A percentile compares a stretch with the other conserved stretches of the same genome.
These are phyloP conservation scores for Aphelenchoides bicaudatus DNA, from an alignment of 2,888 invertebrate genomes.

Conservation along the genomic window DNA sequence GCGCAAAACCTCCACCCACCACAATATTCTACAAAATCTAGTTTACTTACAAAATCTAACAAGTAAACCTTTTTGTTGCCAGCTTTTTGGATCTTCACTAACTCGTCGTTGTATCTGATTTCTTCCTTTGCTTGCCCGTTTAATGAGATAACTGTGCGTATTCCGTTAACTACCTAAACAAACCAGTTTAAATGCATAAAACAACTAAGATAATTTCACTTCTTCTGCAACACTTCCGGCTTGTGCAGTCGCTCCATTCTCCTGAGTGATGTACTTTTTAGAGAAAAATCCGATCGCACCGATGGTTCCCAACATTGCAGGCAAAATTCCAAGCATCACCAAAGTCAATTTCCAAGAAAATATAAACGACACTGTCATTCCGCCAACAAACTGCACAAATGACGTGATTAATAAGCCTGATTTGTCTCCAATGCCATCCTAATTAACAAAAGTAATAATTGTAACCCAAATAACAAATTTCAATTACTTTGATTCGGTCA, in stretches of 20 bases:
- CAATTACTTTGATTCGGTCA: background rate
- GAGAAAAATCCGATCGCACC: conserved; percentile 49
- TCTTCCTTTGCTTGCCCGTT: conserved; percentile 56
- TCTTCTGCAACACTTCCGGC: conserved; percentile 59
- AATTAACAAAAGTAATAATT: too few relatives aligned
- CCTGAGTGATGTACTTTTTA: conserved; percentile 24
- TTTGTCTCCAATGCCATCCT: conserved; percentile 54
- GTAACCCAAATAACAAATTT: too few relatives aligned
- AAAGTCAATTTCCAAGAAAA: conserved; percentile 49
- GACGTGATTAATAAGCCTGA: conserved; percentile 41
- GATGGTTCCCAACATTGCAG: conserved; percentile 59
- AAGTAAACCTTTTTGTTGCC: conserved; percentile 62
- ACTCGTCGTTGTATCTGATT: conserved; percentile 5
- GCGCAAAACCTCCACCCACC: conserved; percentile 60
- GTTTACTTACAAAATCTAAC: too few relatives aligned
- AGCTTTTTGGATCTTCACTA: conserved; percentile 25
- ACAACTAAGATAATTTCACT: conserved; percentile 36
- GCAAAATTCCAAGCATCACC: conserved; percentile 53
- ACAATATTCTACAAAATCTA: too few relatives aligned
- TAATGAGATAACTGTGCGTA: conserved; percentile 57
- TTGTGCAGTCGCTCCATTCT: conserved; percentile 54
- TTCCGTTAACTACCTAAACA: conserved; percentile 44
- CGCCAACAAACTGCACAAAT: conserved; percentile 39
- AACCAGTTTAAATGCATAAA: too few relatives aligned
- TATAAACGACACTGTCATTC: conserved; percentile 44